These are phyloP conservation scores for Falco punctatus DNA, from an alignment of 2,113 vertebrate genomes.

Conservation along the genomic window DNA sequence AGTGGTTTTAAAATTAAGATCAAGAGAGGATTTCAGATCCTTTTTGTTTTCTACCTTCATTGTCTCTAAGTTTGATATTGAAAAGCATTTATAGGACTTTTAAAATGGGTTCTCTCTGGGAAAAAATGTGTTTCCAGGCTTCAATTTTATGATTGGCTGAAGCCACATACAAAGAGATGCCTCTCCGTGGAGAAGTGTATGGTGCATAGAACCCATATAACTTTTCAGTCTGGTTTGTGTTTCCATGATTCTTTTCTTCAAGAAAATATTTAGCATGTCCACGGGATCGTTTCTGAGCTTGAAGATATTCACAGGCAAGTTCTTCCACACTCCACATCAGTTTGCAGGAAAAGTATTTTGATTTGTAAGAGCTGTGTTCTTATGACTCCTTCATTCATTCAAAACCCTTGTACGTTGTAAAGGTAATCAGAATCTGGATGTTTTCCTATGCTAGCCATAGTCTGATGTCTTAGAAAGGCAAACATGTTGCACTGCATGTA, in stretches of 20 bases:
- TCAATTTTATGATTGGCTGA: neutral
- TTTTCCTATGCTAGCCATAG: neutral
- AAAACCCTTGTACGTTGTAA: neutral
- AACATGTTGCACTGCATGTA: neutral
- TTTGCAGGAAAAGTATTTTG: neutral
- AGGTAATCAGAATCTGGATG: neutral
- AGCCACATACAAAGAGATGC: neutral
- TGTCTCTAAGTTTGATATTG: neutral
- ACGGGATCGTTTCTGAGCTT: neutral
- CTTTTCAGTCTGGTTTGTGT: neutral
- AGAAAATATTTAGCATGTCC: neutral
- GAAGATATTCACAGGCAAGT: neutral
- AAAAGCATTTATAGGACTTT: neutral
- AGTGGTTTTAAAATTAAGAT: neutral
- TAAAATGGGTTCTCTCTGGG: neutral
- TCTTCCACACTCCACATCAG: neutral
- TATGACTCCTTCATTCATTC: neutral
- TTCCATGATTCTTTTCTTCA: neutral
- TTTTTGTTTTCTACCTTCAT: neutral
- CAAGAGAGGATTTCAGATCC: neutral
- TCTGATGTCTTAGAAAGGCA: neutral
- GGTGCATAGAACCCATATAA: rapidly evolving
- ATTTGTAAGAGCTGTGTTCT: neutral
- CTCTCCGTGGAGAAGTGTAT: neutral
- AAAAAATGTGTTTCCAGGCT: neutral